Base-by-base conservation (phyloP, 2,113 vertebrate species). In the Xenotilapia flavipinnis region DNA sequence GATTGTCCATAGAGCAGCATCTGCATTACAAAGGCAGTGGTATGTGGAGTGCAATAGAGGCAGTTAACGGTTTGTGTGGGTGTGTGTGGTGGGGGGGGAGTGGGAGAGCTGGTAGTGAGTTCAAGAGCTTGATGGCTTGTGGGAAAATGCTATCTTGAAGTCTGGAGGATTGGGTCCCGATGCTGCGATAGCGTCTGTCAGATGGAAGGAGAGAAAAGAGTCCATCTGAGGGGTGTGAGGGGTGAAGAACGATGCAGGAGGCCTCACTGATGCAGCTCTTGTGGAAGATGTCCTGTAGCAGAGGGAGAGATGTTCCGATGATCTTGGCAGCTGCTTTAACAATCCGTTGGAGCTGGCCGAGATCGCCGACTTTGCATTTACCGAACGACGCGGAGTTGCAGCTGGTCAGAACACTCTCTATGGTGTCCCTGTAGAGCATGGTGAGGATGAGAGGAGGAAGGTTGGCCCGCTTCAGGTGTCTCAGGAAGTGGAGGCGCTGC, bases 281-380 rank as follows among this genome's bases (percentile, higher is more conserved):
- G 56, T 60, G 56, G 8, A 60, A 60, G 14, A 60, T 60, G 56
- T 60, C 26, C 26, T 60, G 56, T 60, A 60, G 14, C 56, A 60
- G 56, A 60, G 26, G 14, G 56, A 60, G 15, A 60, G 56, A 60
- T 10, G 56, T 33, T 33, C 56, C 5, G 2, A 33, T 60, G 56
- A 60, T 33, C 28, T 60, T 60, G 28, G 28, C 15, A 60, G 56
- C 15, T 60, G 56, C 15, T 60, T 60, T 60, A 60, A 19, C 28
- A 60, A 60, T 17, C 28, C 15, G 56, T 60, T 60, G 56, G 5
- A 33, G 56, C 15, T 60, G 56, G 56, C 28, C 15, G 1, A 60
- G 56, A 19, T 60, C 0, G 28, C 14, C 0, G 0, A 33, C 56
- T 60, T 60, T 60, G 56, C 15, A 19, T 31, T 60, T 60, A 17